These are phyloP conservation scores for Microtus ochrogaster DNA, from an alignment of 2,113 vertebrate genomes.

Conservation along the genomic window DNA sequence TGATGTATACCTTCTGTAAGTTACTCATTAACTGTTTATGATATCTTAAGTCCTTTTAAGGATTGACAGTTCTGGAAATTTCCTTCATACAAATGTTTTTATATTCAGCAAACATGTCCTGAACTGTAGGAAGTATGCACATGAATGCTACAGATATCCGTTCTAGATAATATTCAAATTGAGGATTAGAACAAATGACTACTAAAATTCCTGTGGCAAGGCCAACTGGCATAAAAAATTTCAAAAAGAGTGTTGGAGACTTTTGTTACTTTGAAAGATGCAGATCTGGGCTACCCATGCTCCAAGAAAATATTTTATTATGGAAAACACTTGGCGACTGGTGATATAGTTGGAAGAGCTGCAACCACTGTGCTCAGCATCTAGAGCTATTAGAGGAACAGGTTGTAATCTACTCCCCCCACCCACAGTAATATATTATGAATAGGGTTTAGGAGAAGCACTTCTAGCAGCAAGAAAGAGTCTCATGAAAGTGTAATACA, in stretches of 20 bases:
- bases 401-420: neutral
- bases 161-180: slow-evolving; percentile 34
- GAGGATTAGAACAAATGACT: neutral
- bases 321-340: neutral
- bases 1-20: neutral
- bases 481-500: neutral
- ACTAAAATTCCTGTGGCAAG: neutral
- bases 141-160: neutral
- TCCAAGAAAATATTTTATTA: neutral
- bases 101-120: neutral
- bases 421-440: neutral
- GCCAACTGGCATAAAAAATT: neutral
- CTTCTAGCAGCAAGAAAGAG: neutral
- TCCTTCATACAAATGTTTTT: neutral
- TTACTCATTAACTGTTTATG: neutral
- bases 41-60: neutral
- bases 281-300: neutral
- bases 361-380: neutral
- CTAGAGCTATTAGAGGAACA: neutral
- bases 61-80: neutral
- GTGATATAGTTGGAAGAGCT: neutral
- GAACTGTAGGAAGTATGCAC: neutral
- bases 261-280: neutral
- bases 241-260: neutral
- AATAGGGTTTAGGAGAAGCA: neutral